Conservation (phyloP, 2,888 invertebrate species). For the Apodemia mormo region DNA sequence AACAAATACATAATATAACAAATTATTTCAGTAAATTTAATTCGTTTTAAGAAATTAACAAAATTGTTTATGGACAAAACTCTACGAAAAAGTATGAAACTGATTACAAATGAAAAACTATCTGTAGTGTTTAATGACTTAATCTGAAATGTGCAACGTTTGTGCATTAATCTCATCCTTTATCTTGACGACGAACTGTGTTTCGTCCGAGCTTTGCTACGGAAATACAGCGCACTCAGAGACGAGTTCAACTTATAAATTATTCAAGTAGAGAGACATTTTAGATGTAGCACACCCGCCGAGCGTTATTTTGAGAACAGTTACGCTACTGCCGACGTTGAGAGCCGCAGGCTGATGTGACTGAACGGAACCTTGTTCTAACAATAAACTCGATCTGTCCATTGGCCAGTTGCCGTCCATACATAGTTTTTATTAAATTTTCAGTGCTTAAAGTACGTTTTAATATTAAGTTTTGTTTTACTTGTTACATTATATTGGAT, state of each 20-base stretch:
- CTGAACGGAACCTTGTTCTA: slow-evolving; percentile 2
- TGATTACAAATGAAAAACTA: slow-evolving; percentile 24
- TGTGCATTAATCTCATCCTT: slow-evolving; percentile 43
- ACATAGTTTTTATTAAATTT: slow-evolving; percentile 21
- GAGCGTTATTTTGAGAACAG: slow-evolving; percentile 67
- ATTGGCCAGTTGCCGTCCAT: slow-evolving; percentile 6
- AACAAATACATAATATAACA: no score
- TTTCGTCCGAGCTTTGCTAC: slow-evolving; percentile 56
- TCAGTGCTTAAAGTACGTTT: background rate
- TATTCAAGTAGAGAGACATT: slow-evolving; percentile 78
- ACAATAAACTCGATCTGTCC: slow-evolving; percentile 22
- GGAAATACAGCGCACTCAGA: slow-evolving; percentile 70
- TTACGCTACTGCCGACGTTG: slow-evolving; percentile 39
- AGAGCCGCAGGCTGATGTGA: slow-evolving; percentile 24
- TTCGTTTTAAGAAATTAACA: no score
- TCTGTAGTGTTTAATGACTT: slow-evolving; percentile 27
- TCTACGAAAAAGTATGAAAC: background rate
- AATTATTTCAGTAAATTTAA: no score
- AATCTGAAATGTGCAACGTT: slow-evolving; percentile 41
- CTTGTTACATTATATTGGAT: no score
- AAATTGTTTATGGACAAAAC: background rate
- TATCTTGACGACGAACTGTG: slow-evolving; percentile 50
- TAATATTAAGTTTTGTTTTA: no score
- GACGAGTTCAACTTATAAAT: slow-evolving; percentile 71
- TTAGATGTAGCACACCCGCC: slow-evolving; percentile 71